phyloP scores from a whole-genome alignment of 1,140 invertebrate species.

The Trichoplusia ni region DNA sequence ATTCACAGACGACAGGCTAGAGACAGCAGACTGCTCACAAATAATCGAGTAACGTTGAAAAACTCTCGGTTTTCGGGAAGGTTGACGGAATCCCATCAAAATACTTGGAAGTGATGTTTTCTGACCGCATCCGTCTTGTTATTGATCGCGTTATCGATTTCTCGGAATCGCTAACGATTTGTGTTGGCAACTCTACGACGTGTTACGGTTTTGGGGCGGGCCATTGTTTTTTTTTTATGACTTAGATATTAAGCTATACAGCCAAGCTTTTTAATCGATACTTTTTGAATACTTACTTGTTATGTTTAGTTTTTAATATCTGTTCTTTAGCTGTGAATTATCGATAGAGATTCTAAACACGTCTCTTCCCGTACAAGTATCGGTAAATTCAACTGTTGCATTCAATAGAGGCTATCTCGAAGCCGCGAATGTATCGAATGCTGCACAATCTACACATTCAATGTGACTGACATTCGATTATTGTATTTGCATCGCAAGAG shows the following conservation, averaged over 20 bases:
- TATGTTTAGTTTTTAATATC: too few species aligned
- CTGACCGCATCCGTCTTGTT: conserved; percentile 47
- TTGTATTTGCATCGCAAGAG: conserved; percentile 19
- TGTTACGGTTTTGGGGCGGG: conserved; percentile 25
- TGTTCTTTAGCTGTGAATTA: neutral
- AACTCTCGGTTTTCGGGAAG: conserved; percentile 39
- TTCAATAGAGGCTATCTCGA: conserved; percentile 1
- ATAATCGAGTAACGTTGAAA: conserved; percentile 27
- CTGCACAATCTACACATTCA: conserved; percentile 9
- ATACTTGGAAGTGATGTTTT: conserved; percentile 55
- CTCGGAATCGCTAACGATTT: conserved; percentile 44
- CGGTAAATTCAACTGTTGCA: neutral
- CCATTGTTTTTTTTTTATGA: neutral
- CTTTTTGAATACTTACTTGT: too few species aligned
- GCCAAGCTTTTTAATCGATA: neutral
- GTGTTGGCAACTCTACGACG: conserved; percentile 30
- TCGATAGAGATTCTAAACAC: neutral
- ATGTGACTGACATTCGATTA: conserved; percentile 21
- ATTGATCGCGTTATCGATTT: conserved; percentile 38
- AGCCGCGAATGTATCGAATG: neutral
- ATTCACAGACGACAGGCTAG: conserved; percentile 62
- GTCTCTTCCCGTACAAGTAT: neutral
- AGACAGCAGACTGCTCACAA: conserved; percentile 29
- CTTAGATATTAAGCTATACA: neutral
- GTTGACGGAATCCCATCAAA: conserved; percentile 52